Evolutionary conservation across 2,888 invertebrate species (phyloP).

Genomic region (Synergus gifuensis): DNA sequence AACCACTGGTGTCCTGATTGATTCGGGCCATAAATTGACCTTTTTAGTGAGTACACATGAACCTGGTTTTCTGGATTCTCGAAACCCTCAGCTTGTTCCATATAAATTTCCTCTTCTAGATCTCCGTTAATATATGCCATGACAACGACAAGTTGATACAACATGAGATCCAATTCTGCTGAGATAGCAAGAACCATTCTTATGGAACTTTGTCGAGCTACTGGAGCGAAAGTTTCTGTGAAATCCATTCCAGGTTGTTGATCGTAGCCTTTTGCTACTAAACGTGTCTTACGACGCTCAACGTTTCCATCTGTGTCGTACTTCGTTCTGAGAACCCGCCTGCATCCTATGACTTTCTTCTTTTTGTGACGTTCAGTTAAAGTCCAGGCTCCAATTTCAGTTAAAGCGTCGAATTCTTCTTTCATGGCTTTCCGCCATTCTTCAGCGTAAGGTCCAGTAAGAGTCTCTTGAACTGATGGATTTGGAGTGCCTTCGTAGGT

Average conservation of each 20-base stretch:
- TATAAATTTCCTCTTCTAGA: constrained; percentile 50
- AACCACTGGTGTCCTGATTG: constrained; percentile 57
- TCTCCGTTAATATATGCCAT: constrained; percentile 50
- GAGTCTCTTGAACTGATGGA: constrained; percentile 44
- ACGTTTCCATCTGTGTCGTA: constrained; percentile 53
- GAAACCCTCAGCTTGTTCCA: constrained; percentile 49
- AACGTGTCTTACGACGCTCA: constrained; percentile 58
- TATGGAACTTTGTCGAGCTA: constrained; percentile 58
- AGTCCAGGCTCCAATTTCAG: constrained; percentile 45
- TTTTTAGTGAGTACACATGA: constrained; percentile 54
- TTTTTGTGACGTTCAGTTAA: constrained; percentile 42
- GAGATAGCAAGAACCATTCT: constrained; percentile 58
- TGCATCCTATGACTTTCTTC: constrained; percentile 50
- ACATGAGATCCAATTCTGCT: constrained; percentile 43
- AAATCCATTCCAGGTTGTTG: constrained; percentile 63
- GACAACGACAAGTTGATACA: constrained; percentile 49
- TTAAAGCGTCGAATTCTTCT: constrained; percentile 50
- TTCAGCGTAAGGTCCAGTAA: constrained; percentile 38
- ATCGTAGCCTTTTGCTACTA: constrained; percentile 63
- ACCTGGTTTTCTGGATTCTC: constrained; percentile 41
- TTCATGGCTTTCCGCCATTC: constrained; percentile 55
- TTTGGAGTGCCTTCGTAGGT: not conserved
- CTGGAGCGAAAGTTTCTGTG: constrained; percentile 47
- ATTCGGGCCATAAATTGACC: constrained; percentile 54
- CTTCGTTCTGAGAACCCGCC: constrained; percentile 59